Base-by-base conservation (phyloP, 2,113 vertebrate genomes). In the Cephalopholis sonnerati region DNA sequence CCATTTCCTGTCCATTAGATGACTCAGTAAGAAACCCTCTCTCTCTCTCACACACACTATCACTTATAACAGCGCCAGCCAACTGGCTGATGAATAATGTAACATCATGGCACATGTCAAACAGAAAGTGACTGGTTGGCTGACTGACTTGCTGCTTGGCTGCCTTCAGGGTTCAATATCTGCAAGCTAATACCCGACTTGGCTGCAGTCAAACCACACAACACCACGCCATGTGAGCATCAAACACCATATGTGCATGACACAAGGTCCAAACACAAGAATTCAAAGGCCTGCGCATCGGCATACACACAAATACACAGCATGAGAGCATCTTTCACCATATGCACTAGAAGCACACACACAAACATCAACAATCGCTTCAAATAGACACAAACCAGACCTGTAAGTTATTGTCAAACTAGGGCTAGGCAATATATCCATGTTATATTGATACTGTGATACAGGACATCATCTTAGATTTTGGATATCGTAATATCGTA, bases 41-140 rank as follows among this genome's bases (percentile, higher is more conserved):
- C 67, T 36, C 7, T 63, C 18, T 20, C 7, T 17, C 36, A 36
- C 7, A 36, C 32, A 36, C 6, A 50, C 57, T 5, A 72, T 77
- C 74, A 58, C 67, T 77, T 20, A 20, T 67, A 11, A 79, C 66
- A 80, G 55, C 53, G 2, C n/a, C 59, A 18, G 65, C 61, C 67
- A 75, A 70, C 18, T 3, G 48, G 7, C 55, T 80, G 6, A 77
- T 91, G 55, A 92, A 91, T 88, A 87, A 90, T 88, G 71, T 54
- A 85, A 64, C 61, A 48, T 24, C 18, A 39, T 10, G 77, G 44
- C 76, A 83, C 62, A 46, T 71, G 68, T 75, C 78, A 74, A 63
- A 59, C 69, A 74, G 74, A 86, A 86, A 81, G 70, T 70, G 83
- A 75, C 79, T 44, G 51, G 15, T 41, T 77, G 65, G 51, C 81